Percentiles rank a stretch among this genome's conserved stretches.
phyloP scores from a whole-genome alignment of 2,113 vertebrate species.

The Corydoras maculifer region DNA sequence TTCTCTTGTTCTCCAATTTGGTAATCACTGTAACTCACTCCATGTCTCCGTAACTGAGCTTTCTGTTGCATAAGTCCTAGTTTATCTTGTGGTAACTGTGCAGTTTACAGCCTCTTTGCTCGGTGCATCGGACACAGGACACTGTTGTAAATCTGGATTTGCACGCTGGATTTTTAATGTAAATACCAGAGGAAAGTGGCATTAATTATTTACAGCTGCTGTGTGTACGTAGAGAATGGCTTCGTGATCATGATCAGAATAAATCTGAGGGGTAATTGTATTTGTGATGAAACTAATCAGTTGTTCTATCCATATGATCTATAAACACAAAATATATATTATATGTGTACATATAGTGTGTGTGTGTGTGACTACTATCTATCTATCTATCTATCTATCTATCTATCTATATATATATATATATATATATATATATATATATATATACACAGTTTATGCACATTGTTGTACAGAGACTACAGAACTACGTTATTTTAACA shows the following conservation, averaged over 20 bases:
- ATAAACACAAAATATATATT: too few species aligned
- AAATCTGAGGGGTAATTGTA: constrained; percentile 52
- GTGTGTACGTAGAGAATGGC: constrained; percentile 55
- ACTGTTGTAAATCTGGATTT: constrained; percentile 70
- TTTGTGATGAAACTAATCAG: constrained; percentile 33
- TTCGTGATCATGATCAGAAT: constrained; percentile 61
- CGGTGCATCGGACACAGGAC: constrained; percentile 67
- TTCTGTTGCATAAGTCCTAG: not conserved
- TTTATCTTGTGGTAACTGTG: constrained; percentile 36
- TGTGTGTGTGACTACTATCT: too few species aligned
- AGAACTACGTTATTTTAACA: too few species aligned
- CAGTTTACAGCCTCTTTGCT: constrained; percentile 62
- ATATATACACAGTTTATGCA: too few species aligned
- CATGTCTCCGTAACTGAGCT: not conserved
- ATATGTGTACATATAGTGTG: too few species aligned
- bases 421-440: too few species aligned
- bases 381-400: too few species aligned
- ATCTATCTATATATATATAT: too few species aligned
- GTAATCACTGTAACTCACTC: constrained; percentile 8
- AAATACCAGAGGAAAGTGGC: constrained; percentile 58
- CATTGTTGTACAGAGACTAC: too few species aligned
- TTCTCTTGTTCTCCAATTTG: not conserved
- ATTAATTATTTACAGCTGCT: constrained; percentile 57
- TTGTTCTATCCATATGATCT: not conserved
- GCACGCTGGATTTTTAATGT: constrained; percentile 66